phyloP scores from a whole-genome alignment of 1,140 invertebrate species.

The Microplitis demolitor region DNA sequence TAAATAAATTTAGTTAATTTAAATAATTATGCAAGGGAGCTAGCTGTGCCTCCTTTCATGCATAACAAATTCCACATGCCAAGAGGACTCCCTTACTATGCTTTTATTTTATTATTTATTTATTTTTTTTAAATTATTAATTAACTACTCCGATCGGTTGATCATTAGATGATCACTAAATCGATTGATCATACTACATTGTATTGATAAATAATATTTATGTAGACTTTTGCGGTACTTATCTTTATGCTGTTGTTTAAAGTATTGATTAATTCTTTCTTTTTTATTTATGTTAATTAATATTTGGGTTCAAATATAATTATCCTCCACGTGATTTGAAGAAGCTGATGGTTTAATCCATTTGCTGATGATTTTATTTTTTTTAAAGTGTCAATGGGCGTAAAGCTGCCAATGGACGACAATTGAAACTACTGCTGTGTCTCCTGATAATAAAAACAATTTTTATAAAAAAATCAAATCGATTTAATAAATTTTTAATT shows the following conservation, averaged over 20 bases:
- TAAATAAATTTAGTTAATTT: constrained; percentile 22
- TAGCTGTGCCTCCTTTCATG: constrained; percentile 58
- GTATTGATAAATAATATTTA: no score
- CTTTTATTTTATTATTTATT: constrained; percentile 26
- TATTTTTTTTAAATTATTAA: constrained; percentile 24
- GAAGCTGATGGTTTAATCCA: constrained; percentile 42
- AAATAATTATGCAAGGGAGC: constrained; percentile 47
- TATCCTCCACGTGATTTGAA: neutral
- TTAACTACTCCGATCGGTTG: neutral
- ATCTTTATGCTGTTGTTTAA: no score
- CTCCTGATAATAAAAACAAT: constrained; percentile 44
- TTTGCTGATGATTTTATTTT: constrained; percentile 24
- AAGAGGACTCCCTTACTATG: constrained; percentile 54
- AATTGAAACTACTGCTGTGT: constrained; percentile 58
- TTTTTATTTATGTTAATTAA: neutral
- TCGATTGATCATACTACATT: no score
- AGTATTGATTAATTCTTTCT: no score
- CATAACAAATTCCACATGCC: constrained; percentile 64
- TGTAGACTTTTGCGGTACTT: no score
- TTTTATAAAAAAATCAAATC: constrained; percentile 14
- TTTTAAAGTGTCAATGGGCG: constrained; percentile 56
- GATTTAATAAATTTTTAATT: neutral
- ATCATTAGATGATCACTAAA: no score
- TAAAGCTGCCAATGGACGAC: constrained; percentile 51
- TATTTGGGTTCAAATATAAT: constrained; percentile 1